Evolutionary conservation across 2,888 invertebrate species (phyloP).

Genomic region (Nycteola revayana): DNA sequence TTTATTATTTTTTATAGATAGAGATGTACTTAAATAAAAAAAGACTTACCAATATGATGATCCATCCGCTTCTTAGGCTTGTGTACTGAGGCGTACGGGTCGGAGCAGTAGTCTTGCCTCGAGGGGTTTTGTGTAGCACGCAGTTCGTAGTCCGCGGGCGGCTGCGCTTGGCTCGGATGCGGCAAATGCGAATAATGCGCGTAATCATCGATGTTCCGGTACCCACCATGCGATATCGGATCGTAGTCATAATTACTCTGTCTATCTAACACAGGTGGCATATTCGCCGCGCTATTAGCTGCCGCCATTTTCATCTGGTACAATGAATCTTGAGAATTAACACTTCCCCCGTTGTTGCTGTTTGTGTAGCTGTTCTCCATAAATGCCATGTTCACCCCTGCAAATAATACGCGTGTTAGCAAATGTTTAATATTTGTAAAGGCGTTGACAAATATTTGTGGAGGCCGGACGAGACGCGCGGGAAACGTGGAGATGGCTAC

Average conservation of each 20-base stretch:
- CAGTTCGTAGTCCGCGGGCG: conserved; percentile 70
- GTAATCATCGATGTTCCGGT: conserved; percentile 91
- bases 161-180: conserved; percentile 52
- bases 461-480: no score
- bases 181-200: conserved; percentile 91
- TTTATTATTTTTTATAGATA: no score
- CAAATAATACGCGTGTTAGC: conserved; percentile 14
- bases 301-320: conserved; percentile 97
- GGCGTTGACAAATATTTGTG: no score
- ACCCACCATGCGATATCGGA: conserved; percentile 90
- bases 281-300: conserved; percentile 85
- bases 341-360: conserved; percentile 97
- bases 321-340: conserved; percentile 95
- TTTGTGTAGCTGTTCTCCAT: conserved; percentile 96
- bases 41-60: conserved; percentile 89
- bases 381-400: conserved; percentile 93
- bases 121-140: conserved; percentile 89
- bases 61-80: conserved; percentile 94
- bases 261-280: conserved; percentile 80
- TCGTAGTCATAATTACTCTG: conserved; percentile 88
- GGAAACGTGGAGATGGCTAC: no score
- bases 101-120: conserved; percentile 92
- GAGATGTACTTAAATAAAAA: no score
- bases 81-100: conserved; percentile 94
- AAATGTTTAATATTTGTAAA: neutral